Percentiles rank a stretch among this genome's conserved stretches.
Evolutionary conservation across 1,140 invertebrate species (phyloP).

Genomic region (Euwallacea fornicatus): DNA sequence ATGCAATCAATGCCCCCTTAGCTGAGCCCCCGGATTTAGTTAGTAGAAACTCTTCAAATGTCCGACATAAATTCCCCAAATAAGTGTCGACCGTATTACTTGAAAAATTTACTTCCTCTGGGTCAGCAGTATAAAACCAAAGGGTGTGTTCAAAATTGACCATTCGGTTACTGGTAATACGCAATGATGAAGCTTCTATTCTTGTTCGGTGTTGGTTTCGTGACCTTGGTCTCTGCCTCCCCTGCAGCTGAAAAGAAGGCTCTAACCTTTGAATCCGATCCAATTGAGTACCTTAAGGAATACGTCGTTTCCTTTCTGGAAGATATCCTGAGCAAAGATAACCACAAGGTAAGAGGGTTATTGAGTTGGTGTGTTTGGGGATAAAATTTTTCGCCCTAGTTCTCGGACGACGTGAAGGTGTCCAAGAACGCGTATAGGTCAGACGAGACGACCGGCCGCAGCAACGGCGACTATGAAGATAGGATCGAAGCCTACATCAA

Average conservation of each 20-base stretch:
- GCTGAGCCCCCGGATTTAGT: slow-evolving; percentile 23
- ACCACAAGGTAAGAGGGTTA: slow-evolving; percentile 49
- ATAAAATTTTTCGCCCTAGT: slow-evolving; percentile 53
- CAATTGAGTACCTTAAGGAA: slow-evolving; percentile 78
- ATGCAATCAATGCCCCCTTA: slow-evolving; percentile 20
- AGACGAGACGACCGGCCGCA: slow-evolving; percentile 62
- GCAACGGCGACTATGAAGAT: slow-evolving; percentile 65
- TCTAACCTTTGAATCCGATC: slow-evolving; percentile 70
- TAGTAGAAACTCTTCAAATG: slow-evolving; percentile 26
- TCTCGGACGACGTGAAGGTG: slow-evolving; percentile 72
- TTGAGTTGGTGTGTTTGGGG: too few relatives aligned
- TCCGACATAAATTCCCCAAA: slow-evolving; percentile 39
- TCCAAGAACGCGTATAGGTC: slow-evolving; percentile 66
- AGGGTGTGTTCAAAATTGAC: slow-evolving; percentile 27
- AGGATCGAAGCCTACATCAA: slow-evolving; percentile 70
- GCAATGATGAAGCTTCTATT: slow-evolving; percentile 54
- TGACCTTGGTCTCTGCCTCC: slow-evolving; percentile 60
- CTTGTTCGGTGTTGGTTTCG: slow-evolving; percentile 52
- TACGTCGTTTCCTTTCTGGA: slow-evolving; percentile 76
- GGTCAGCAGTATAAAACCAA: slow-evolving; percentile 37
- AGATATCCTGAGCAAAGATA: slow-evolving; percentile 75
- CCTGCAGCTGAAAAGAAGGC: slow-evolving; percentile 66
- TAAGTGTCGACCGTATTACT: slow-evolving; percentile 40
- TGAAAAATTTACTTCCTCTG: slow-evolving; percentile 30
- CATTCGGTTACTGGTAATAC: slow-evolving; percentile 33